Evolutionary conservation across 2,888 invertebrate species (phyloP).

Genomic region (Latrodectus hesperus): DNA sequence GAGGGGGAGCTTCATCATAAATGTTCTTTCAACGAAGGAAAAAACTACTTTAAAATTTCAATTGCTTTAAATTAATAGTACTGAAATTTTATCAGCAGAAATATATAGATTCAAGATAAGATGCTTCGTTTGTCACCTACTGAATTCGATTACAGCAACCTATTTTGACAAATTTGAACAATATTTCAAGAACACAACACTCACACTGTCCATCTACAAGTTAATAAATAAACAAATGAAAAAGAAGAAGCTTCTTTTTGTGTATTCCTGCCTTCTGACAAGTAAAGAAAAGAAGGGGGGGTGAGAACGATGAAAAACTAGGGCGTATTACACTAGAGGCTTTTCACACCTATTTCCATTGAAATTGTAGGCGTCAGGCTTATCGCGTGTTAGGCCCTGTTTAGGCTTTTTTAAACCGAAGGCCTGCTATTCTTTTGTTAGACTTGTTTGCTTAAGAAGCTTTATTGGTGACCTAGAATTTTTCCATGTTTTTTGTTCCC

Average conservation of each 20-base stretch:
- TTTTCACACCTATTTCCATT: slow-evolving; percentile 52
- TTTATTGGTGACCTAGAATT: slow-evolving; percentile 66
- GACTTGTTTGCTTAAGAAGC: slow-evolving; percentile 67
- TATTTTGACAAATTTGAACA: slow-evolving; percentile 11
- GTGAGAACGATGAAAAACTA: slow-evolving; percentile 27
- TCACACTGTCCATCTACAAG: no score
- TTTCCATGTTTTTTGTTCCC: slow-evolving; percentile 41
- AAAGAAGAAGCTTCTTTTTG: slow-evolving; percentile 32
- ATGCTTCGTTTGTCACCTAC: no score
- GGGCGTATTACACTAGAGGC: slow-evolving; percentile 42
- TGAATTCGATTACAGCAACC: no score
- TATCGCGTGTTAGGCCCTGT: slow-evolving; percentile 57
- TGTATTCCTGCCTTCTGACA: slow-evolving; percentile 20
- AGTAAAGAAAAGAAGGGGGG: slow-evolving; percentile 11
- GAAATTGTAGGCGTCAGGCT: slow-evolving; percentile 60
- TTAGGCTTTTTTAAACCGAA: slow-evolving; percentile 51
- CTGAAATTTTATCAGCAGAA: no score
- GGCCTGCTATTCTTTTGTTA: slow-evolving; percentile 61
- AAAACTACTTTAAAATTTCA: no score
- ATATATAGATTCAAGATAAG: no score
- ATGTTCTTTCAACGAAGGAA: no score
- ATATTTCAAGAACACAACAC: slow-evolving; percentile 22
- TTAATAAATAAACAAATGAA: not conserved
- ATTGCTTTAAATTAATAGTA: no score
- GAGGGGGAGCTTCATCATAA: no score